Evolutionary conservation across 1,140 invertebrate genomes (phyloP).

Genomic region (Drosophila dunni): DNA sequence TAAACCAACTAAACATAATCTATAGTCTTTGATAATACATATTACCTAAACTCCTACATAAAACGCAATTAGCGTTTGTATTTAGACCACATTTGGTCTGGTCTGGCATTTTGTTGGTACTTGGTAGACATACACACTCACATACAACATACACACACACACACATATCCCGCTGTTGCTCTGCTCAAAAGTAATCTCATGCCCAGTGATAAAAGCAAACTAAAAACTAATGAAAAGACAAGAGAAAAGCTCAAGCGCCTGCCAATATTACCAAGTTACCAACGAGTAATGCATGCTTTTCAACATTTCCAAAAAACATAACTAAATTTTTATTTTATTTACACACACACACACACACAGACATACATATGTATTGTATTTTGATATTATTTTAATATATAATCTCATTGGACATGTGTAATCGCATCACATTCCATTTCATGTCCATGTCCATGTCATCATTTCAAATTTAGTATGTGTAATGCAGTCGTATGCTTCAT

Average conservation of each 20-base stretch:
- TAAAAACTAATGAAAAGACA: constrained; percentile 7
- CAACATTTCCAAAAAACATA: constrained; percentile 33
- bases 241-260: constrained; percentile 31
- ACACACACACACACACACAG: neutral
- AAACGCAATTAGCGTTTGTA: constrained; percentile 10
- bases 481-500: constrained; percentile 28
- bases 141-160: neutral
- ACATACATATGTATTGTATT: constrained; percentile 7
- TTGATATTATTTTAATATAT: constrained; percentile 39
- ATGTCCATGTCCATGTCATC: neutral
- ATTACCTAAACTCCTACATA: neutral
- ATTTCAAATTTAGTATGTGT: neutral
- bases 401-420: constrained; percentile 33
- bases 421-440: constrained; percentile 17
- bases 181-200: constrained; percentile 42
- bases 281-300: constrained; percentile 60
- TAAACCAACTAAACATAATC: too few species aligned
- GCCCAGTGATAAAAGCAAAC: constrained; percentile 37
- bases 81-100: neutral
- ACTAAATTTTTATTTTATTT: constrained; percentile 4
- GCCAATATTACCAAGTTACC: constrained; percentile 35
- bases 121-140: constrained; percentile 16
- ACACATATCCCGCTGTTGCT: constrained; percentile 16
- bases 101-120: constrained; percentile 29
- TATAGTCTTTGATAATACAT: too few species aligned